Conservation (phyloP, 2,113 vertebrate genomes). For the Ceyx melanurus region DNA sequence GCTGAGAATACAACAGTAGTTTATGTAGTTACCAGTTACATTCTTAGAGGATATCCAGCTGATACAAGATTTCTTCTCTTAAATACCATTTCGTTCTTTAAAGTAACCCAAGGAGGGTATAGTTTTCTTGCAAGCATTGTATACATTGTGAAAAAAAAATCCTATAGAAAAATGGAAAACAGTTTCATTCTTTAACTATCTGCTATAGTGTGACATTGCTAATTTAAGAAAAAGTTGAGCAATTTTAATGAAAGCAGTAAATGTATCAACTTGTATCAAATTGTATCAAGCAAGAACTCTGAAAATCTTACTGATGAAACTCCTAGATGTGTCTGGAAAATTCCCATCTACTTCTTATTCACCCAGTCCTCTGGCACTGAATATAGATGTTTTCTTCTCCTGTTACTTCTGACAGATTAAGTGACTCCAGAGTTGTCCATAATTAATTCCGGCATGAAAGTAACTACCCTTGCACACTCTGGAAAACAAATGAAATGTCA, state of each 20-base stretch:
- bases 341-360: background rate
- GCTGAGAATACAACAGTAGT: background rate
- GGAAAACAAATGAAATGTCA: slow-evolving; percentile 46
- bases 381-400: background rate
- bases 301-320: slow-evolving; percentile 4
- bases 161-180: background rate
- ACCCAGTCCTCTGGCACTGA: background rate
- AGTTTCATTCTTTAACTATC: slow-evolving; percentile 2
- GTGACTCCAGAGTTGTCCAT: slow-evolving; percentile 24
- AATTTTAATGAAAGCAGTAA: slow-evolving; percentile 4
- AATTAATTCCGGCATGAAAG: slow-evolving; percentile 46
- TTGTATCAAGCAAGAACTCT: background rate
- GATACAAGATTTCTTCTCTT: background rate
- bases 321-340: background rate
- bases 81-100: background rate
- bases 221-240: background rate
- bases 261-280: background rate
- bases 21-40: background rate
- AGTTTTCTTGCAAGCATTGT: background rate
- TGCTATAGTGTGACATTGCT: background rate
- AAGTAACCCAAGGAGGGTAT: background rate
- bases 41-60: background rate
- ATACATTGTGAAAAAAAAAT: background rate
- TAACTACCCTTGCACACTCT: slow-evolving; percentile 34
- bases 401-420: slow-evolving; percentile 55